A percentile compares a stretch with the other conserved stretches of the same genome.
These are phyloP conservation scores for Hydraecia micacea DNA, from an alignment of 2,888 invertebrate species.

Conservation along the genomic window DNA sequence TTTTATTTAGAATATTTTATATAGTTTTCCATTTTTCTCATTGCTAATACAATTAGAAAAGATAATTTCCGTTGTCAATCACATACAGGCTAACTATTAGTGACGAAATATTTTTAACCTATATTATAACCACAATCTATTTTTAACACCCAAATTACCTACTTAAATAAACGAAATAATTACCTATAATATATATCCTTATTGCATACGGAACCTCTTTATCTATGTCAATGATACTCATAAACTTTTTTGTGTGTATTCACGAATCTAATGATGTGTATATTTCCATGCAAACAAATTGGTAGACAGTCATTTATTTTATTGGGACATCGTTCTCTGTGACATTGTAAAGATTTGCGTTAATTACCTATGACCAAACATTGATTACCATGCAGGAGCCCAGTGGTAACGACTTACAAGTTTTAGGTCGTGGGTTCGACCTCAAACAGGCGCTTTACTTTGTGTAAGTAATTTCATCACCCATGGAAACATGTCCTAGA, in stretches of 20 bases:
- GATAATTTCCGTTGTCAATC: not conserved
- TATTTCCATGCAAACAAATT: slow-evolving; percentile 25
- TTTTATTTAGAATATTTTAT: not conserved
- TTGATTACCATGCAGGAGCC: not conserved
- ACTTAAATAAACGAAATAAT: not conserved
- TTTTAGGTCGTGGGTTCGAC: no score
- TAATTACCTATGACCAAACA: not conserved
- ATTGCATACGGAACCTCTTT: slow-evolving; percentile 31
- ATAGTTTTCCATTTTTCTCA: not conserved
- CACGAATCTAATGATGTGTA: slow-evolving; percentile 13
- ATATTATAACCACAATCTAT: slow-evolving; percentile 1
- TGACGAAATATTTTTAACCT: not conserved
- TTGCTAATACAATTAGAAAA: no score
- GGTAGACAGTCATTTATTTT: slow-evolving; percentile 17
- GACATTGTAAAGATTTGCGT: not conserved
- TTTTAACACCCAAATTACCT: not conserved
- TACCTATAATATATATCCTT: not conserved
- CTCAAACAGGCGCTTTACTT: no score
- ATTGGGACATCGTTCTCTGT: slow-evolving; percentile 1
- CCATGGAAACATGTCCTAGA: no score
- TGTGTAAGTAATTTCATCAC: no score
- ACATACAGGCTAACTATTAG: not conserved
- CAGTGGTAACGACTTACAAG: no score
- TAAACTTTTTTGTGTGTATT: slow-evolving; percentile 9
- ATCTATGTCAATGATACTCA: not conserved